These are phyloP conservation scores for Andricus grossulariae DNA, from an alignment of 1,140 invertebrate species.

Conservation along the genomic window DNA sequence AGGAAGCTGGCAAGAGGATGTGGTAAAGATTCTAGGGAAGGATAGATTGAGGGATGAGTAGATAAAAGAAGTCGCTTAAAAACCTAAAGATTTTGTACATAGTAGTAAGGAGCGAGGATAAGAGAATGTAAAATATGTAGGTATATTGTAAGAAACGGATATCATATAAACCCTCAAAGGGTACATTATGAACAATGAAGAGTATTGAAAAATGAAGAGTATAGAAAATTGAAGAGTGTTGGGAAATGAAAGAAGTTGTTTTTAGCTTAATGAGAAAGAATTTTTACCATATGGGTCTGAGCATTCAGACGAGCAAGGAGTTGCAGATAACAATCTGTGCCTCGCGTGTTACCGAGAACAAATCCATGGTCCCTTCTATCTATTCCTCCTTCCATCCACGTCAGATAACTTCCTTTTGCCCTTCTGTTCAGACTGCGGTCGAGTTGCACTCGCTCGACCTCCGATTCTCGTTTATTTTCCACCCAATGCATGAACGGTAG, in stretches of 20 bases:
- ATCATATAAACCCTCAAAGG: too few relatives aligned
- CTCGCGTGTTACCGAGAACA: not conserved
- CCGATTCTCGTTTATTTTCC: conserved; percentile 4
- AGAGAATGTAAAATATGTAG: too few relatives aligned
- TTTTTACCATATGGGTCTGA: not conserved
- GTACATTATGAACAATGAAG: too few relatives aligned
- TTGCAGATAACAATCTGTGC: not conserved
- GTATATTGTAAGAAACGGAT: too few relatives aligned
- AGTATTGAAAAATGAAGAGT: too few relatives aligned
- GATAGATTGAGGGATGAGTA: too few relatives aligned
- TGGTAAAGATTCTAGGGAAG: too few relatives aligned
- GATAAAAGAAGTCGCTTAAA: too few relatives aligned
- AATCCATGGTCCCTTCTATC: not conserved
- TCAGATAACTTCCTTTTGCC: not conserved
- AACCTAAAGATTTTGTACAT: too few relatives aligned
- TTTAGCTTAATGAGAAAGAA: not conserved
- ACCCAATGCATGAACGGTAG: not conserved
- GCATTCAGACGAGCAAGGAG: not conserved
- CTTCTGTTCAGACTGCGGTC: not conserved
- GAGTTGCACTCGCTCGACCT: not conserved
- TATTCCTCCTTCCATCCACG: not conserved
- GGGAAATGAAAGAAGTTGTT: not conserved
- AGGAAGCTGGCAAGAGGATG: too few relatives aligned
- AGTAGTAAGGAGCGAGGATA: too few relatives aligned
- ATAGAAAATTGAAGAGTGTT: too few relatives aligned